Evolutionary conservation across 2,113 vertebrate species (phyloP), one percentile per base, ranked within the genome.

Genomic region (Eupsittula cactorum): DNA sequence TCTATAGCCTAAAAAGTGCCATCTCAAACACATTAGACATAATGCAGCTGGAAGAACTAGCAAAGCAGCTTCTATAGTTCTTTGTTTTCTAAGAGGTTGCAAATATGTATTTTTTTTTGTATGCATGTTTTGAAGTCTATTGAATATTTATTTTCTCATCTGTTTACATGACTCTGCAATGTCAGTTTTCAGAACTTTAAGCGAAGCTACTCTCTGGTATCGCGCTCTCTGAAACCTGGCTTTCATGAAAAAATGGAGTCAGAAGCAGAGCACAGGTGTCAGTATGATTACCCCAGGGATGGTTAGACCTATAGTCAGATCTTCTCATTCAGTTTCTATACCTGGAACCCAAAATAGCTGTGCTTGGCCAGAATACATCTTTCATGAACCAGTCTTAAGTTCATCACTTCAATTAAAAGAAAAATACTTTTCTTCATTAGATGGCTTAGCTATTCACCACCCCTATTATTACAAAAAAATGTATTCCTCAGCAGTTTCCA

Each of bases 201-300:
- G 16, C 60, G 24, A 82, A 82, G 3, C 8, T 31, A 10, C n/a
- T 16, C 15, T 28, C 27, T 31, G 33, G 10, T 44, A 52, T 70
- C 9, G 25, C 1, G 29, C 8, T 37, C 10, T 39, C 27, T 6
- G 11, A 76, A 47, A 41, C 9, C 13, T 2, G 1, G 44, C 44
- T 88, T 67, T 49, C 75, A 70, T 5, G 5, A 68, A 53, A 53
- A 25, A 57, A 74, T 1, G 1, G 59, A 73, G 23, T 35, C 23
- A 44, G 37, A 80, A 83, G 29, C 11, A 79, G 46, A 67, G 13
- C 10, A 78, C 25, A 64, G 14, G 10, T 35, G 62, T 33, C 33
- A 46, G 5, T 37, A 46, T 0, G 0, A 68, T 42, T 33, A 85
- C 3, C 11, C 13, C 8, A 71, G 46, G 8, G 3, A 82, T 74